Percentiles rank a stretch among this genome's conserved stretches.
Evolutionary conservation across 2,113 vertebrate genomes (phyloP).

Genomic region (Micronycteris hirsuta): DNA sequence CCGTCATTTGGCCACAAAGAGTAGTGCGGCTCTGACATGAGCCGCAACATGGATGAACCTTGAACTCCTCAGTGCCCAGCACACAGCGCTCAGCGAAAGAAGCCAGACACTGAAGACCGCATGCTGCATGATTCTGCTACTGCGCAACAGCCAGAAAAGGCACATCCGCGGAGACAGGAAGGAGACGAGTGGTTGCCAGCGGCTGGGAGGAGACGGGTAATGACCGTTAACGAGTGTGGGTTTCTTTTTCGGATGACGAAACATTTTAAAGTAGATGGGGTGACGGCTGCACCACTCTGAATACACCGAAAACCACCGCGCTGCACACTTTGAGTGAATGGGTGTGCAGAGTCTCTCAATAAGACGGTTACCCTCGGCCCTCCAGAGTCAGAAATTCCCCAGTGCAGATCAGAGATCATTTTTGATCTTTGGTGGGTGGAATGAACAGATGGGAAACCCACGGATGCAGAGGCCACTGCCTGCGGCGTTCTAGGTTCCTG

Average conservation of each 20-base stretch:
- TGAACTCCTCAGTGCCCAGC: background rate
- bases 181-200: background rate
- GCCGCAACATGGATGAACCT: background rate
- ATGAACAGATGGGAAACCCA: background rate
- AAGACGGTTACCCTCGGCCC: rapidly evolving
- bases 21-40: rapidly evolving
- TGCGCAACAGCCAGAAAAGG: background rate
- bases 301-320: background rate
- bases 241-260: too few relatives aligned
- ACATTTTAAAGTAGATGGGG: background rate
- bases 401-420: background rate
- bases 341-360: background rate
- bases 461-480: too few relatives aligned
- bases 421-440: background rate
- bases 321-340: background rate
- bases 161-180: background rate
- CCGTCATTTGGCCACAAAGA: background rate
- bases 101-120: background rate
- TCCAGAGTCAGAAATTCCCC: background rate
- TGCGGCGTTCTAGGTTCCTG: background rate
- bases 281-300: background rate
- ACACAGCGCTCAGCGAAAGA: background rate
- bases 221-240: background rate
- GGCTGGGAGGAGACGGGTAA: too few relatives aligned
- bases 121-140: background rate